phyloP scores from a whole-genome alignment of 2,797 vertebrate species.

The Strix occidentalis region DNA sequence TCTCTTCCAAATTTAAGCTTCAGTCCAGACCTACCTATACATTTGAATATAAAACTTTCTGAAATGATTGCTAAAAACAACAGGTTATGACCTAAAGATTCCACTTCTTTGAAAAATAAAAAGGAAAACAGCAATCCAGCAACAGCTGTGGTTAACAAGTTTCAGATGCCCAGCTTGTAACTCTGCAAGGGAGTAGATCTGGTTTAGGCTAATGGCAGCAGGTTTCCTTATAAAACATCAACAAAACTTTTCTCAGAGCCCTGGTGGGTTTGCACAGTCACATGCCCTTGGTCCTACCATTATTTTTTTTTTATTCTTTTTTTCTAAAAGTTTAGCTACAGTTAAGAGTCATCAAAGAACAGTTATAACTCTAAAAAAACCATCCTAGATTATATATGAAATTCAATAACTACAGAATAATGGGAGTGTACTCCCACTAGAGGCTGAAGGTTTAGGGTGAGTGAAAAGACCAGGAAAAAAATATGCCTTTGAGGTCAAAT shows the following conservation, averaged over 20 bases:
- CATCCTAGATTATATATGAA: not conserved
- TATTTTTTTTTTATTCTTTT: not conserved
- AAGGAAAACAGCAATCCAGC: not conserved
- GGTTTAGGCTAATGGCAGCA: not conserved
- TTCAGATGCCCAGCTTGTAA: not conserved
- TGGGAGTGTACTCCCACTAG: not conserved
- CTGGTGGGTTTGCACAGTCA: not conserved
- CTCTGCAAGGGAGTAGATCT: not conserved
- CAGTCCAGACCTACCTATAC: not conserved
- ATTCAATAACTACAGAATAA: not conserved
- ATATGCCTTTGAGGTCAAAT: not conserved
- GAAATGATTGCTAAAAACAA: not conserved
- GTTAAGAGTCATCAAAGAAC: not conserved
- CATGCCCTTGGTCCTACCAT: not conserved
- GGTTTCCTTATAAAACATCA: not conserved
- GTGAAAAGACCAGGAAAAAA: not conserved
- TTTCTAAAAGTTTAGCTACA: accelerated
- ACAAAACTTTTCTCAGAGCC: not conserved
- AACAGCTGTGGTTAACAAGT: slow-evolving; percentile 13
- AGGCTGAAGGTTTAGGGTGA: not conserved
- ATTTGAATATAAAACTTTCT: not conserved
- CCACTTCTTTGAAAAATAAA: not conserved
- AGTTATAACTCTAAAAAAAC: not conserved
- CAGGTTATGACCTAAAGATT: not conserved
- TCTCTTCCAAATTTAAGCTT: not conserved